Evolutionary conservation across 2,888 invertebrate species (phyloP), one percentile per base, ranked within the genome.

Genomic region (Apodemia hepburni): DNA sequence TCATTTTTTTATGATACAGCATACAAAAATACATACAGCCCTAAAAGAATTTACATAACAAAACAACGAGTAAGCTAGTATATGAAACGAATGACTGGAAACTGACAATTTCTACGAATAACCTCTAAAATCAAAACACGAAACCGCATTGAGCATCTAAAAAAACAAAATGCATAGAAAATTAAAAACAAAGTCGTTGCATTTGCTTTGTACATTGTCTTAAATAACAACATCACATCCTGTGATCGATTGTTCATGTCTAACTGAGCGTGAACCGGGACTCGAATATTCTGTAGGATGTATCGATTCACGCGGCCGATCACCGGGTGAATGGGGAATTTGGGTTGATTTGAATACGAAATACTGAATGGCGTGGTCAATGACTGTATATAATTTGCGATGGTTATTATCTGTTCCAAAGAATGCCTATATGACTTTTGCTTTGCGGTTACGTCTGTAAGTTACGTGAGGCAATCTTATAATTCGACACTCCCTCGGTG

Each of bases 261-360:
- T 68, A 67, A 64, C 70, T 68, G 69, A 70, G 68, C 72, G 68
- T 70, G 69, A 71, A 74, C 72, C 66, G 71, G 72, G 70, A 73
- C 68, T 73, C 70, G 68, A 71, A 72, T 68, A n/a, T n/a, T n/a
- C 65, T 66, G 64, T 61, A 68, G 69, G 67, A 69, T 68, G 70
- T 68, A 64, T 69, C 69, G 69, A 67, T 68, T 63, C 66, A 66
- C 68, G 64, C 65, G 67, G 63, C 64, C 66, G 66, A 65, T 62
- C 66, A 64, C 64, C 62, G 54, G 27, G 22, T 54, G 22, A 54
- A 54, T 54, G 54, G 27, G 54, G 54, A 15, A 27, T 27, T 38
- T 38, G 38, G 6, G 54, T 54, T 54, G 1, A 22, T 54, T 54
- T 54, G 27, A 54, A 54, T 54, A 54, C 22, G 54, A 27, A 54